Percentiles rank a stretch among this genome's conserved stretches.
Evolutionary conservation across 2,888 invertebrate genomes (phyloP).

Genomic region (Branchipolynoe longqiensis): DNA sequence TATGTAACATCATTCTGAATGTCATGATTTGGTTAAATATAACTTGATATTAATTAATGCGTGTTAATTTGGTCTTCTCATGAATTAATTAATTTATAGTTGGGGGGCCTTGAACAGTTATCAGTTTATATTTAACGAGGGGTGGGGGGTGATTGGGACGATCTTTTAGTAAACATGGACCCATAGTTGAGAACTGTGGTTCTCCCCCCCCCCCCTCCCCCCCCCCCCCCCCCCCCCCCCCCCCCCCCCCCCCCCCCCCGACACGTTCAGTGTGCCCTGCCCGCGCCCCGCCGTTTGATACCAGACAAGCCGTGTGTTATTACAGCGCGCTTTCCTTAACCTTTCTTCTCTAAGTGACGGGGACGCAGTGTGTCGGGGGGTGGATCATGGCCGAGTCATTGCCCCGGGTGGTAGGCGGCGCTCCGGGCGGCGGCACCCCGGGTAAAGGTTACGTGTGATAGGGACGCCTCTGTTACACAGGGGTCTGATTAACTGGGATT

Average conservation of each 20-base stretch:
- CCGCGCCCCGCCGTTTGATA: slow-evolving; percentile 4
- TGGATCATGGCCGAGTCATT: background rate
- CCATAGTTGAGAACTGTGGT: too few relatives aligned
- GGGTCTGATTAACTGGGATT: too few relatives aligned
- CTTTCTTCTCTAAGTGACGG: slow-evolving; percentile 7
- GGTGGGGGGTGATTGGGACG: too few relatives aligned
- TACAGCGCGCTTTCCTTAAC: slow-evolving; percentile 1
- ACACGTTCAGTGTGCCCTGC: background rate
- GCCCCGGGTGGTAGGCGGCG: background rate
- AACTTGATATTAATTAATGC: too few relatives aligned
- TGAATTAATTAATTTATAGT: too few relatives aligned
- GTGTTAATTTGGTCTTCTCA: too few relatives aligned
- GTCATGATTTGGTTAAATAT: too few relatives aligned
- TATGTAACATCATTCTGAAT: too few relatives aligned
- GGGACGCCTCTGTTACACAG: background rate
- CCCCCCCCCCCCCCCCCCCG: background rate
- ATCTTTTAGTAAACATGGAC: too few relatives aligned
- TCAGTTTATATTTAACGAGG: too few relatives aligned
- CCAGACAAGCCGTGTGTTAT: background rate
- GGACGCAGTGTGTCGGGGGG: background rate
- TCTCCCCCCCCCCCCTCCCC: too few relatives aligned
- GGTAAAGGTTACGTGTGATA: slow-evolving; percentile 8
- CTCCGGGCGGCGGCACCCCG: background rate
- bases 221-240: background rate
- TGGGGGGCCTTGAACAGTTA: too few relatives aligned